Base-by-base conservation (phyloP, 2,888 invertebrate species). In the Yponomeuta sedellus region DNA sequence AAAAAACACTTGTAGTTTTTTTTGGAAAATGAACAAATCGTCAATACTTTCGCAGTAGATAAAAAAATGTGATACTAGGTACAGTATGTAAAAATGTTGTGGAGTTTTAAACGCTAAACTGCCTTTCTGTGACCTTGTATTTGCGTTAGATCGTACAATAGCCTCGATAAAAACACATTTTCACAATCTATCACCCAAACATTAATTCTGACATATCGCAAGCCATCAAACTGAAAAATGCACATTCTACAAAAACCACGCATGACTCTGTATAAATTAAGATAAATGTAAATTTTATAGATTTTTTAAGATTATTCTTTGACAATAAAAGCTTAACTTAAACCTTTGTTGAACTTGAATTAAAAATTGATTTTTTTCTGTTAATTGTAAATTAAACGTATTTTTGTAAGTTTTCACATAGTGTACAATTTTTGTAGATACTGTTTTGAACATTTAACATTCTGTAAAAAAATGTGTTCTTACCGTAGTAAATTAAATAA, bases 391-490 rank as follows among this genome's bases (percentile, higher is more conserved):
- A 88, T 86, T 86, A 82, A 85, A 82, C 76, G 74, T 86, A 83
- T 79, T 79, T 81, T 73, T 68, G 88, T 90, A 88, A 88, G 19
- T 66, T 83, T 89, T 88, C 86, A 87, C 83, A 81, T 91, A 89
- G 86, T 92, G 92, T 92, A 92, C 87, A 91, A 89, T 88, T 86
- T 88, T 88, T 90, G 90, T 91, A 91, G 88, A 91, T 90, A 91
- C 81, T 84, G 78, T 84, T 86, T 88, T 90, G 89, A 80, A 82
- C 82, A 87, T 86, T 52, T 91, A 92, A 92, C 91, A 91, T 89
- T 89, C 85, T 92, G 91, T 92, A 91, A 91, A 91, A 91, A 91
- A 90, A 91, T 91, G 91, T 92, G 91, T 92, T 92, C 92, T 92
- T 91, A 91, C 83, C 80, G 77, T 91, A 91, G 90, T 92, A 91